These are phyloP conservation scores for Osmoderma eremita DNA, from an alignment of 2,888 invertebrate species.

Conservation along the genomic window DNA sequence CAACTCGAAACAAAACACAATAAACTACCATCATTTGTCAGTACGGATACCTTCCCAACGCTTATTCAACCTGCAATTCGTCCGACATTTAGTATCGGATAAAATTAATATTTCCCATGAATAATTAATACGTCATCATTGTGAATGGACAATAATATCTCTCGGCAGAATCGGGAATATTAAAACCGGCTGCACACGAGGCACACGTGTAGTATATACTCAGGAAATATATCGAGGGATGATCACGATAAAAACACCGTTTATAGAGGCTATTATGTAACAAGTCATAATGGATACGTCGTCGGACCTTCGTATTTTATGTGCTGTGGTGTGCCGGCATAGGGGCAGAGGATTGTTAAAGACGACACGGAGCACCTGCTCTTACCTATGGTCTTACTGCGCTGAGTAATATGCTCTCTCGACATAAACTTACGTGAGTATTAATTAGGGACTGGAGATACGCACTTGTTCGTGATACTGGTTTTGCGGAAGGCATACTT, in stretches of 20 bases:
- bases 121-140: conserved; percentile 18
- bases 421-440: conserved; percentile 31
- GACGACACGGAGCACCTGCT: conserved; percentile 31
- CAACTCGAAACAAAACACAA: too few species aligned
- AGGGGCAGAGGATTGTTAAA: conserved; percentile 24
- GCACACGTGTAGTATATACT: too few species aligned
- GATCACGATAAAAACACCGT: not conserved
- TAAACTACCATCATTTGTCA: too few species aligned
- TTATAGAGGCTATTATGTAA: conserved; percentile 23
- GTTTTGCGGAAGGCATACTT: too few species aligned
- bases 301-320: conserved; percentile 12
- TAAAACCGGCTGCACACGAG: not conserved
- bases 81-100: conserved; percentile 9
- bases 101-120: conserved; percentile 30
- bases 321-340: conserved; percentile 3
- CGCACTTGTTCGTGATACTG: too few species aligned
- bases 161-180: conserved; percentile 14
- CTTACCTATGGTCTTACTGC: conserved; percentile 15
- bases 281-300: conserved; percentile 23
- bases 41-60: too few species aligned
- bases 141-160: conserved; percentile 18
- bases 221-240: not conserved
- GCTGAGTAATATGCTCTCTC: conserved; percentile 22
- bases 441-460: conserved; percentile 31
- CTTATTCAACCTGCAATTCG: not conserved